Base-by-base conservation (phyloP, 2,797 vertebrate species). In the Novumbra hubbsi region DNA sequence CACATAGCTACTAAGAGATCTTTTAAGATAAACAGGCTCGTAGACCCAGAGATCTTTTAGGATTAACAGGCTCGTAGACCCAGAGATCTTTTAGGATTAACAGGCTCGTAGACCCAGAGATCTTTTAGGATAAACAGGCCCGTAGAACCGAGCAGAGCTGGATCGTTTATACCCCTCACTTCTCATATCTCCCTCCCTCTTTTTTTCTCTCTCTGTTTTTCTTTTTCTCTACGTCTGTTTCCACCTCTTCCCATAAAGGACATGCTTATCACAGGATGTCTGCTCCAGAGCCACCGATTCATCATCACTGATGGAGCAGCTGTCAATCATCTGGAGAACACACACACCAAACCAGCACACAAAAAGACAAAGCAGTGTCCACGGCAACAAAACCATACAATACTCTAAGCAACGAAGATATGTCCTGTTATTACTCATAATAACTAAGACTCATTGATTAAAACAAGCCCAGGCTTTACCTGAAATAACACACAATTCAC, bases 321-420 rank as follows among this genome's bases (percentile, higher is more conserved):
- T 83, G 78, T 73, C 79, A 80, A 67, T 89, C 80, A 83, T 50
- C 72, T 30, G 80, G 82, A 76, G 69, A 52, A 81, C 73, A 73
- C 24, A 34, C 72, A 84, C 65, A 83, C n/a, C 48, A 66, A 12
- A 65, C 80, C 73, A 77, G 79, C 78, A 55, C 52, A 64, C 8
- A 55, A 24, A 71, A 38, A 27, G 78, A 63, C 63, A 34, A 32
- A 16, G 30, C 15, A 15, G 65, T 41, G 7, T 19, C 12, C 17
- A 34, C 6, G 16, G 30, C 9, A 34, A 67, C 15, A 67, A 34
- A 12, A 66, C 15, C 64, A 21, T 19, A 2, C 64, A 66, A 66
- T 38, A 67, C 34, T 19, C 16, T 38, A 17, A 2, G 28, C 24
- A 28, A 14, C 57, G 12, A 24, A 28, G 57, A 14, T 4, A 38